Percentiles rank a stretch among this genome's conserved stretches.
These are phyloP conservation scores for Lepidostoma basale DNA, from an alignment of 1,140 invertebrate genomes.

Conservation along the genomic window DNA sequence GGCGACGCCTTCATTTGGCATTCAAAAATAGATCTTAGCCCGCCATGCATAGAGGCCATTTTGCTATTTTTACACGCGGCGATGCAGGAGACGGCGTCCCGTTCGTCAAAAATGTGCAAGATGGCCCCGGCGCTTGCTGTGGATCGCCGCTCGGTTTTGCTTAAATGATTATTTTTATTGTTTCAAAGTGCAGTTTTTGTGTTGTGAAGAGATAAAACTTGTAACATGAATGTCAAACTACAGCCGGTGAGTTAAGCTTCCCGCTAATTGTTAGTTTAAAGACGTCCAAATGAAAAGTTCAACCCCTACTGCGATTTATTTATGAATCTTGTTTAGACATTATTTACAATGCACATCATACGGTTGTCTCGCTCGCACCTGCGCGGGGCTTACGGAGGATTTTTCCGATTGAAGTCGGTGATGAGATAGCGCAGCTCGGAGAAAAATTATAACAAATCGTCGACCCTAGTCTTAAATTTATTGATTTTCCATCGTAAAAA, in stretches of 20 bases:
- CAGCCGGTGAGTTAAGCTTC: background rate
- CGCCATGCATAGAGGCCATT: background rate
- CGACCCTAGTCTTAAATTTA: conserved; percentile 45
- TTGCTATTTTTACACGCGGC: background rate
- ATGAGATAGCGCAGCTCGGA: conserved; percentile 30
- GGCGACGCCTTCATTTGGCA: background rate
- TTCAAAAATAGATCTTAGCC: background rate
- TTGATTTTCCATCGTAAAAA: conserved; percentile 46
- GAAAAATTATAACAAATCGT: conserved; percentile 45
- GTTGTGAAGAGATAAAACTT: background rate
- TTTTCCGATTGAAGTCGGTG: conserved; percentile 26
- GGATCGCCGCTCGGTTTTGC: background rate
- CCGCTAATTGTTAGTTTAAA: background rate
- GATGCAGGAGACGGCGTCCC: background rate
- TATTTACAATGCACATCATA: conserved; percentile 31
- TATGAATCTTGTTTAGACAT: conserved; percentile 15
- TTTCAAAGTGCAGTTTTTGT: background rate
- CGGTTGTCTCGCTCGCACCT: conserved; percentile 10
- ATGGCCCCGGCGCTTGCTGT: conserved; percentile 15
- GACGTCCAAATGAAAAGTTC: background rate
- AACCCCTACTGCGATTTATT: conserved; percentile 30
- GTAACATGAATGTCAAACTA: background rate
- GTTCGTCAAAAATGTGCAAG: conserved; percentile 18
- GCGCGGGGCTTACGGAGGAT: background rate
- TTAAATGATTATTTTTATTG: background rate